Percentiles rank a stretch among this genome's conserved stretches.
phyloP scores from a whole-genome alignment of 2,888 invertebrate species.

The Smittia aterrima region DNA sequence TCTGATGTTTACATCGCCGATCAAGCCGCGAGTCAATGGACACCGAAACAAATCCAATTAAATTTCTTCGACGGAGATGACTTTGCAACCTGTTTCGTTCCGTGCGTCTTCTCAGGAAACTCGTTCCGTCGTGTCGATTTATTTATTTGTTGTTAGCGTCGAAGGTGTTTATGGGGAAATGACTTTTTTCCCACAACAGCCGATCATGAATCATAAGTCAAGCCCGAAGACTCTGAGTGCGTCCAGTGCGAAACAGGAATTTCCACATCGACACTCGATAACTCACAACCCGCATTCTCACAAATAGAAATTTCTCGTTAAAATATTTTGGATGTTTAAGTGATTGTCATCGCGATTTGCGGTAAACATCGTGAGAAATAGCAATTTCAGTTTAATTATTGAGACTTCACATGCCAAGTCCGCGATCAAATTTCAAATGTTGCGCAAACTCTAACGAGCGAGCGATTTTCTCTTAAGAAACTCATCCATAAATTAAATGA shows the following conservation, averaged over 20 bases:
- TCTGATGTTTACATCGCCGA: neutral
- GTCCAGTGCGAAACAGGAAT: conserved; percentile 3
- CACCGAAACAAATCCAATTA: neutral
- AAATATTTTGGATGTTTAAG: neutral
- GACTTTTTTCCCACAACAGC: neutral
- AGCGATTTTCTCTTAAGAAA: too few relatives aligned
- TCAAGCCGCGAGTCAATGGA: neutral
- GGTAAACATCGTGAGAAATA: too few relatives aligned
- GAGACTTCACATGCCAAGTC: too few relatives aligned
- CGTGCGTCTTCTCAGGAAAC: neutral
- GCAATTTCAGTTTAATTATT: neutral
- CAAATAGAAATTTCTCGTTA: neutral
- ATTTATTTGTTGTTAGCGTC: neutral
- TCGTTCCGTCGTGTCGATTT: neutral
- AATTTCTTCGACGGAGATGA: neutral
- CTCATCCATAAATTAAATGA: too few relatives aligned
- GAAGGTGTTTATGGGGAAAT: conserved; percentile 4
- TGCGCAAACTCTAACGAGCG: too few relatives aligned
- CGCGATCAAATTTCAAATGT: too few relatives aligned
- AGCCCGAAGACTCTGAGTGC: neutral
- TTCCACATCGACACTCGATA: neutral
- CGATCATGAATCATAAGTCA: neutral
- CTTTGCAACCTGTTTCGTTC: neutral
- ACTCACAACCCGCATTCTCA: too few relatives aligned
- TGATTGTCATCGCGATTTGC: too few relatives aligned